Base-by-base conservation (phyloP, 2,888 invertebrate species). In the Ferdinandea cuprea region DNA sequence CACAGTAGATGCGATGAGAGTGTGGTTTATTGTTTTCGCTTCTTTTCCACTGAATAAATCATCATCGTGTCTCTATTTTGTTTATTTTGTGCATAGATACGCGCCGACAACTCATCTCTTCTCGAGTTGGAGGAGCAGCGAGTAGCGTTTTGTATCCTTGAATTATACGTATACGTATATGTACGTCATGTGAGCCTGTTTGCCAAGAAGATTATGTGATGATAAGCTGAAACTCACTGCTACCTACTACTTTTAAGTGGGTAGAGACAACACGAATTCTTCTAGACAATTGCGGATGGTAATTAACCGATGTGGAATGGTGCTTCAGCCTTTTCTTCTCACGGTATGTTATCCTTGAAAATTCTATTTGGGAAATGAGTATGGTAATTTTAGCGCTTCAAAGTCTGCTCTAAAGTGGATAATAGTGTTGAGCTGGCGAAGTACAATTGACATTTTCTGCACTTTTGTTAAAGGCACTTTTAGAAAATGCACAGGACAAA, bases 281-380 rank as follows among this genome's bases (percentile, higher is more conserved):
- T 78, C 78, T 83, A 83, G 83, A 83, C 83, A 83, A 83, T 83
- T 83, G 83, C 78, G 83, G 72, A 83, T 83, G 83, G 72, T 83
- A 83, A 83, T 78, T 78, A 83, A 83, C 83, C 83, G 72, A 72
- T 72, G 83, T 72, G 72, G 61, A 78, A 78, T 83, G 78, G 61
- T 78, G 78, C 72, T 83, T 61, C 66, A 83, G 66, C 59, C 59
- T 72, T 68, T 61, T 63, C 56, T 71, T 65, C 83, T 59, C 61
- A 66, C 78, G 61, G 66, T 56, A 54, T 54, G 77, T 83, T 83
- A 68, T 83, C 83, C 83, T 83, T 83, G 83, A 83, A 83, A 72
- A 61, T 83, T 61, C 83, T 83, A 78, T 83, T 72, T 83, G 61
- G 72, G 54, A 83, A 83, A 83, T 78, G 78, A 83, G 66, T 77